Evolutionary conservation across 2,113 vertebrate species (phyloP), one percentile per base, ranked within the genome.

Genomic region (Capreolus pygargus): DNA sequence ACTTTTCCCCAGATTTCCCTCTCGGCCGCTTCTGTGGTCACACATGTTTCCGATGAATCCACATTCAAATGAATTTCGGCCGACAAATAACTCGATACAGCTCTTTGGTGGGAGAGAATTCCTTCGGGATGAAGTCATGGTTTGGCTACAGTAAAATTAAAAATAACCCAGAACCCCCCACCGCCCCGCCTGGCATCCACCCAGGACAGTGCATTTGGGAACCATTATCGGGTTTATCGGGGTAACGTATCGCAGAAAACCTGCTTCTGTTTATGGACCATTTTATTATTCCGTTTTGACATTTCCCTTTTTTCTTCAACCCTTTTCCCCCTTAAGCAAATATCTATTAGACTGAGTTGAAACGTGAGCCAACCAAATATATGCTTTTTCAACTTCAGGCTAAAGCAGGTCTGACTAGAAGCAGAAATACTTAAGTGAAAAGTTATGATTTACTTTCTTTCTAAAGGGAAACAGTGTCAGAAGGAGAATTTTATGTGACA

Each of bases 1-100:
- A 91, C 92, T 95, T 98, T 90, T 98, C 96, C 98, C 97, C 98
- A 96, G 97, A 91, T 98, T 97, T 98, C 96, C 96, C 98, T 98
- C 98, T 98, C 23, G 97, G 98, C 97, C 97, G 97, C 98, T 97
- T 98, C 98, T 98, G 97, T 98, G 97, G 98, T 97, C 99, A 99
- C 99, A 99, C 97, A 98, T 99, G 99, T 99, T 99, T 99, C 98
- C 97, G 98, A 99, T 99, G 99, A 99, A 98, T 94, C 98, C 98
- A 98, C 99, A 99, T 99, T 99, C 99, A 99, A 99, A 99, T 99
- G 98, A 99, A 99, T 99, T 99, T 99, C 97, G 97, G 98, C 98
- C 98, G 99, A 99, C 99, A 99, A 99, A 99, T 99, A 99, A 99
- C 99, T 99, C 98, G 98, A 99, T 99, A 98, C 99, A 99, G 99